Conservation (phyloP, 2,113 vertebrate genomes). For the Halcyon malimbica region DNA sequence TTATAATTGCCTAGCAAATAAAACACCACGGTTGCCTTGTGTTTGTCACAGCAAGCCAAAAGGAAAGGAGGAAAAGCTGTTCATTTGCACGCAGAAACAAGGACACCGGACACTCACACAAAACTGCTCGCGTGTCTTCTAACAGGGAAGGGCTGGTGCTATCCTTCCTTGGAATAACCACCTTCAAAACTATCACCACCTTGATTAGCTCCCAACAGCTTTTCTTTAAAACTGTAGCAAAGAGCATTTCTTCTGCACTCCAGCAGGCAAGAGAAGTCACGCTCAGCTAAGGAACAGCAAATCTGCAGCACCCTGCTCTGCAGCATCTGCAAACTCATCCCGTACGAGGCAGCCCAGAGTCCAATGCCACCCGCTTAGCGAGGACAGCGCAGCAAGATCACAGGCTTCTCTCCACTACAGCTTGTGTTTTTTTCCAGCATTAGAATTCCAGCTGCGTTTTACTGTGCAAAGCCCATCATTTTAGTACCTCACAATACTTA, state of each 20-base stretch:
- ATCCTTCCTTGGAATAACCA: neutral
- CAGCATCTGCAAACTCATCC: neutral
- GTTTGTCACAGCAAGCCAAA: neutral
- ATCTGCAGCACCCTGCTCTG: neutral
- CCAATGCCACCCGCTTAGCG: neutral
- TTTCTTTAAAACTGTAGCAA: neutral
- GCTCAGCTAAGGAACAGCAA: neutral
- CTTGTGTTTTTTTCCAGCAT: neutral
- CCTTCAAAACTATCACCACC: neutral
- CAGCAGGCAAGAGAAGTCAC: neutral
- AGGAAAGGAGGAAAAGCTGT: neutral
- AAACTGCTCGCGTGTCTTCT: neutral
- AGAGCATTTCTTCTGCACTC: neutral
- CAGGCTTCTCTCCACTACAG: neutral
- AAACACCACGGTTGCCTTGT: neutral
- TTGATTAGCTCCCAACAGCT: neutral
- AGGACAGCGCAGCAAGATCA: neutral
- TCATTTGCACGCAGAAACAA: neutral
- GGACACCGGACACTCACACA: neutral
- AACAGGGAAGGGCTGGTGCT: neutral
- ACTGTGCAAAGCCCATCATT: neutral
- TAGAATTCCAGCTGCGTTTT: neutral
- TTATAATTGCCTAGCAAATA: constrained; percentile 12
- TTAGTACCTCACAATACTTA: neutral
- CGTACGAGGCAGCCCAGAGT: neutral